Evolutionary conservation across 2,797 vertebrate genomes (phyloP), one percentile per base, ranked within the genome.

Genomic region (Arctocebus calabarensis): DNA sequence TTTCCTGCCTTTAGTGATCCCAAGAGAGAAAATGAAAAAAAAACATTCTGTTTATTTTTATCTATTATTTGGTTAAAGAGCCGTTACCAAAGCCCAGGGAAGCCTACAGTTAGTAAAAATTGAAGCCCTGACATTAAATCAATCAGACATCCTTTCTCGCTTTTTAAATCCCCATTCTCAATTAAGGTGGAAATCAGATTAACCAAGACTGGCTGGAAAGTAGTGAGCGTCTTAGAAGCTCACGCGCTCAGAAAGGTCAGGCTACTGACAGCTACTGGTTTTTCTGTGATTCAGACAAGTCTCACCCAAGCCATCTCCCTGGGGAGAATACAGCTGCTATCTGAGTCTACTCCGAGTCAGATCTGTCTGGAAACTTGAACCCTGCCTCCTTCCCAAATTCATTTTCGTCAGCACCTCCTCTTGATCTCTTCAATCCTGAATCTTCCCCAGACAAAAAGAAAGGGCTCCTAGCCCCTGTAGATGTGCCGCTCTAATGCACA

Each of bases 141-240:
- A 81, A 48, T 73, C 7, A 25, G 59, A 94, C 71, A 66, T 40
- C 45, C 14, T 91, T 97, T 96, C 83, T 92, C 40, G 86, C 48
- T 82, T 89, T 93, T 74, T 70, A 70, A 88, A 88, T 71, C 86
- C 68, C 55, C 29, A 55, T 86, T 40, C 87, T 97, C 90, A 79
- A 32, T 81, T 86, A 96, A 95, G 59, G 91, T 55, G 74, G 92
- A 74, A 75, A 90, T 94, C 84, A 84, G 95, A 94, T 94, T 96
- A 92, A 40, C 78, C 20, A 17, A 91, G 94, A 43, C 17, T 74
- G 73, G 61, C 90, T 2, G 0, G 90, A 57, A 88, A 74, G 40
- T 27, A 6, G 74, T 13, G 40, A 93, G 84, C 9, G 0, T 83
- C 70, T 57, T 34, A 13, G 84, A 81, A 52, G 45, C 3, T 1